Conservation (phyloP, 2,797 vertebrate species). For the Trachurus trachurus region DNA sequence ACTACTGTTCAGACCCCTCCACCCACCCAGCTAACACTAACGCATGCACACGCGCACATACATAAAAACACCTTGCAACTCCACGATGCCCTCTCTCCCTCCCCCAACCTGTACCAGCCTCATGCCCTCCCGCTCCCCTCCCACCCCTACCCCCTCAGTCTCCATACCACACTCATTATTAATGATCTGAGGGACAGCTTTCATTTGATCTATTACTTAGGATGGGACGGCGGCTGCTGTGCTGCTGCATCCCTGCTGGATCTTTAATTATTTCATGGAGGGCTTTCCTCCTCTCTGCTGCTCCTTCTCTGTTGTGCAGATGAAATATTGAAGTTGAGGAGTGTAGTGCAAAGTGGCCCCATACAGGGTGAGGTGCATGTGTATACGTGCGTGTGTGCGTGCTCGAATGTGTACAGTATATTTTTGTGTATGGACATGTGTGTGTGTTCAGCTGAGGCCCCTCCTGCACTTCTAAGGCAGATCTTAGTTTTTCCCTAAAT, state of each 20-base stretch:
- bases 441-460: slow-evolving; percentile 16
- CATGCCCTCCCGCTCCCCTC: slow-evolving; percentile 66
- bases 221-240: slow-evolving; percentile 80
- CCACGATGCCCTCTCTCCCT: slow-evolving; percentile 56
- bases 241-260: slow-evolving; percentile 83
- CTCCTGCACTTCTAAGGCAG: slow-evolving; percentile 26
- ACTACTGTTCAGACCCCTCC: slow-evolving; percentile 55
- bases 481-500: slow-evolving; percentile 42
- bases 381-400: slow-evolving; percentile 18
- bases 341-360: slow-evolving; percentile 83
- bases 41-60: slow-evolving; percentile 37
- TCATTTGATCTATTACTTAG: slow-evolving; percentile 89
- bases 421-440: slow-evolving; percentile 13
- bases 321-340: slow-evolving; percentile 87
- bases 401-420: slow-evolving; percentile 19
- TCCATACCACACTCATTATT: slow-evolving; percentile 85
- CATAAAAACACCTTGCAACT: slow-evolving; percentile 62
- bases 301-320: slow-evolving; percentile 85
- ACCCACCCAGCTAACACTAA: slow-evolving; percentile 17
- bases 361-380: slow-evolving; percentile 67
- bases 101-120: slow-evolving; percentile 73
- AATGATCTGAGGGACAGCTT: slow-evolving; percentile 88
- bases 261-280: slow-evolving; percentile 87
- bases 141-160: slow-evolving; percentile 67
- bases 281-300: slow-evolving; percentile 78